These are phyloP conservation scores for Phania funesta DNA, from an alignment of 2,888 invertebrate genomes.

Conservation along the genomic window DNA sequence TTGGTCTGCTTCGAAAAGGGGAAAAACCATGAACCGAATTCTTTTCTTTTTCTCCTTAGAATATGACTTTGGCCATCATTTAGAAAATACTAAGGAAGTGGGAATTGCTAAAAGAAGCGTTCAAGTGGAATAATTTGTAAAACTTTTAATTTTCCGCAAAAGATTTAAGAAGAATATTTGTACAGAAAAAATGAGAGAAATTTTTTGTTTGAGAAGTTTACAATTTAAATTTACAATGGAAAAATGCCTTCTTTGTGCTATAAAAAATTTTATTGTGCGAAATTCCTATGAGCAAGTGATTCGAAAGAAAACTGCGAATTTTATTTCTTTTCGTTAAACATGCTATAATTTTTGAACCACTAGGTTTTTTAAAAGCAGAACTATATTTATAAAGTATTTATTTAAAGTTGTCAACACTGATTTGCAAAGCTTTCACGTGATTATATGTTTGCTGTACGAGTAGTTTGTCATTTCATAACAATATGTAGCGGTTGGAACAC, in stretches of 20 bases:
- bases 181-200: background rate
- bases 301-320: no score
- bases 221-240: background rate
- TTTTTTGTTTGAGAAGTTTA: background rate
- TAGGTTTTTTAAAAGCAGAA: no score
- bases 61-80: conserved; percentile 49
- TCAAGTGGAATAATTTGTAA: conserved; percentile 50
- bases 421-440: no score
- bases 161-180: background rate
- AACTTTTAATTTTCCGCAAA: conserved; percentile 54
- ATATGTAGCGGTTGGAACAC: no score
- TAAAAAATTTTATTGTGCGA: background rate
- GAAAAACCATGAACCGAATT: conserved; percentile 6
- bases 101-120: conserved; percentile 38
- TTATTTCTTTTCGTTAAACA: no score
- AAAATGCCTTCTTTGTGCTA: background rate
- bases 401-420: no score
- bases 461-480: no score
- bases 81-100: conserved; percentile 30
- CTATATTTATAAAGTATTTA: no score
- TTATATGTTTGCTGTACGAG: no score
- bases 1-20: background rate
- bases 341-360: no score
- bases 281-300: no score
- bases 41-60: background rate